These are phyloP conservation scores for Ricordea florida DNA, from an alignment of 92 coral and sea anemone species.

Conservation along the genomic window DNA sequence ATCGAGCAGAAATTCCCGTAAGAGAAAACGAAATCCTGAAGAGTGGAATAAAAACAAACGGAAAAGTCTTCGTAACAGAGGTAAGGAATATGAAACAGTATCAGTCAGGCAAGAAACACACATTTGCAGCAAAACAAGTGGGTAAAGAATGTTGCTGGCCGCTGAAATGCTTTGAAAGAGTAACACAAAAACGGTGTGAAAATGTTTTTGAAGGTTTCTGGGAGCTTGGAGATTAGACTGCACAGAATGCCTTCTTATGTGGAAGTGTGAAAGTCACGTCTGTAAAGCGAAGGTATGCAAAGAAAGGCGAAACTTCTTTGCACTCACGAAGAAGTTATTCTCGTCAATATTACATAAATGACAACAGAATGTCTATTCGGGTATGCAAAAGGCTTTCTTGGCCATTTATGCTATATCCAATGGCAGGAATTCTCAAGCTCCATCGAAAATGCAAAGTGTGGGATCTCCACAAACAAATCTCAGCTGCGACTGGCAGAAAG, in stretches of 20 bases:
- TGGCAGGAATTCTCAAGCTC: conserved; percentile 45
- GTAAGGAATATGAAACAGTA: conserved; percentile 38
- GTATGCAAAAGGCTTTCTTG: conserved; percentile 56
- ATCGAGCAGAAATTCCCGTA: conserved; percentile 35
- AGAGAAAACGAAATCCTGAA: conserved; percentile 27
- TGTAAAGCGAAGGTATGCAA: conserved; percentile 39
- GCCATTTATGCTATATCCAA: conserved; percentile 41
- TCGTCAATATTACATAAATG: conserved; percentile 38
- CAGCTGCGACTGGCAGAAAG: conserved; percentile 30
- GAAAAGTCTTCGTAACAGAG: conserved; percentile 33
- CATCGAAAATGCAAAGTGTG: conserved; percentile 5
- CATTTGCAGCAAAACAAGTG: conserved; percentile 35
- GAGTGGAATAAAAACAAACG: conserved; percentile 48
- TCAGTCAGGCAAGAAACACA: conserved; percentile 24
- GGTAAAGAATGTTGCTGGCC: conserved; percentile 42
- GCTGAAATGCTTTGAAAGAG: conserved; percentile 43
- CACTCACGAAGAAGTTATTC: conserved; percentile 33
- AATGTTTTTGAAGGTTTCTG: conserved; percentile 27
- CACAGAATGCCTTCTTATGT: conserved; percentile 41
- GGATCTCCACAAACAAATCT: conserved; percentile 21
- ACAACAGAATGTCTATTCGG: conserved; percentile 33
- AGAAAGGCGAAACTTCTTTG: conserved; percentile 22
- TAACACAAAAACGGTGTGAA: conserved; percentile 15
- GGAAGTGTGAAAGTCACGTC: conserved; percentile 35
- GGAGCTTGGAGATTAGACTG: conserved; percentile 54